phyloP scores from a whole-genome alignment of 1,140 invertebrate genomes.

The Hermatobates lingyangjiaoensis region DNA sequence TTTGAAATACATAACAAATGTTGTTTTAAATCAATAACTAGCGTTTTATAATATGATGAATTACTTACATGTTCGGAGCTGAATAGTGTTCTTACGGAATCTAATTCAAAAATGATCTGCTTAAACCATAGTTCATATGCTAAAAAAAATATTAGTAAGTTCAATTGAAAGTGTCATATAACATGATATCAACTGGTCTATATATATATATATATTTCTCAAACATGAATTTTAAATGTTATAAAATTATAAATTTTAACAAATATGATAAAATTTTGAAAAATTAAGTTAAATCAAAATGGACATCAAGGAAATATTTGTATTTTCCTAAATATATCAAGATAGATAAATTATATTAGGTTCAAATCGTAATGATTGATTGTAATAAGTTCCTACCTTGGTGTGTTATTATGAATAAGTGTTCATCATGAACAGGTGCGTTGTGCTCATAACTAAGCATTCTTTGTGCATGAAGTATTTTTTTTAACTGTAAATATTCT shows the following conservation, averaged over 20 bases:
- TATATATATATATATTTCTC: no score
- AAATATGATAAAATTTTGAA: background rate
- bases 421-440: constrained; percentile 78
- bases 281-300: background rate
- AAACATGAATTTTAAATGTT: background rate
- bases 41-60: constrained; percentile 2
- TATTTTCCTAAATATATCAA: background rate
- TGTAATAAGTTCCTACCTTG: constrained; percentile 73
- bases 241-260: background rate
- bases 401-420: constrained; percentile 92
- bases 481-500: constrained; percentile 77
- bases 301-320: background rate
- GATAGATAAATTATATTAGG: background rate
- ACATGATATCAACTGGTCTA: background rate
- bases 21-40: background rate
- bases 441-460: constrained; percentile 54
- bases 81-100: constrained; percentile 73
- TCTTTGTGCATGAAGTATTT: constrained; percentile 66
- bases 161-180: constrained; percentile 5
- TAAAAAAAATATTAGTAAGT: constrained; percentile 32
- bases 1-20: no score
- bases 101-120: constrained; percentile 93
- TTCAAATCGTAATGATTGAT: background rate
- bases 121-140: constrained; percentile 99
- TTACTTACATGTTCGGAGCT: constrained; percentile 38